Conservation (phyloP, 1,140 invertebrate genomes). For the Asbolus verrucosus region DNA sequence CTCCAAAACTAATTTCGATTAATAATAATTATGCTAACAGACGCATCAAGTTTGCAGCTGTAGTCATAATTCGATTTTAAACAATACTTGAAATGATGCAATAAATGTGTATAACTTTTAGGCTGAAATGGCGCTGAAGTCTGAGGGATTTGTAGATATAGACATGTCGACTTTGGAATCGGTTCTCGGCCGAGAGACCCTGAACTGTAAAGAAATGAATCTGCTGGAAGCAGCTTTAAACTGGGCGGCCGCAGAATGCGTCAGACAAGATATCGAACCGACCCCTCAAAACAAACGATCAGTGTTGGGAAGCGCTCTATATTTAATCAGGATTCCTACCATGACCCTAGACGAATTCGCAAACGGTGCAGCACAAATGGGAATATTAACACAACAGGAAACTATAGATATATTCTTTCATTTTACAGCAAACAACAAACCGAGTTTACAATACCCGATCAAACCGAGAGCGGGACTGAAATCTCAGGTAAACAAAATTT, state of each 20-base stretch:
- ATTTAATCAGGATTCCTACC: slow-evolving; percentile 88
- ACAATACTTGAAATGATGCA: no score
- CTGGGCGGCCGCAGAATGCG: slow-evolving; percentile 90
- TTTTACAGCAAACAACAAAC: slow-evolving; percentile 87
- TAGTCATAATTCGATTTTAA: slow-evolving; percentile 56
- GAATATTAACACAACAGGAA: slow-evolving; percentile 88
- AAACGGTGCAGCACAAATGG: slow-evolving; percentile 89
- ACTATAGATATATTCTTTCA: slow-evolving; percentile 93
- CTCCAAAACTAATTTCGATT: background rate
- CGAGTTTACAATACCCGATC: slow-evolving; percentile 82
- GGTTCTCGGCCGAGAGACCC: slow-evolving; percentile 87
- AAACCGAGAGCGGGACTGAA: slow-evolving; percentile 87
- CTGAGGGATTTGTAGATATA: slow-evolving; percentile 94
- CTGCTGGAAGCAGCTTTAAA: slow-evolving; percentile 90
- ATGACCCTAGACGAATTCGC: slow-evolving; percentile 94
- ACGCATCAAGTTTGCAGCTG: no score
- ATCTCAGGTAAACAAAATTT: slow-evolving; percentile 76
- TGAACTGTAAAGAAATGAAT: slow-evolving; percentile 92
- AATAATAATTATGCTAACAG: no score
- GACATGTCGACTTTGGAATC: slow-evolving; percentile 90
- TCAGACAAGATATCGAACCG: slow-evolving; percentile 81
- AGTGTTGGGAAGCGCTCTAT: slow-evolving; percentile 79
- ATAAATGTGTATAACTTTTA: no score
- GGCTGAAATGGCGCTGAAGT: slow-evolving; percentile 93
- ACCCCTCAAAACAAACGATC: slow-evolving; percentile 78